phyloP scores from a whole-genome alignment of 2,797 vertebrate species.

The Brotula barbata region DNA sequence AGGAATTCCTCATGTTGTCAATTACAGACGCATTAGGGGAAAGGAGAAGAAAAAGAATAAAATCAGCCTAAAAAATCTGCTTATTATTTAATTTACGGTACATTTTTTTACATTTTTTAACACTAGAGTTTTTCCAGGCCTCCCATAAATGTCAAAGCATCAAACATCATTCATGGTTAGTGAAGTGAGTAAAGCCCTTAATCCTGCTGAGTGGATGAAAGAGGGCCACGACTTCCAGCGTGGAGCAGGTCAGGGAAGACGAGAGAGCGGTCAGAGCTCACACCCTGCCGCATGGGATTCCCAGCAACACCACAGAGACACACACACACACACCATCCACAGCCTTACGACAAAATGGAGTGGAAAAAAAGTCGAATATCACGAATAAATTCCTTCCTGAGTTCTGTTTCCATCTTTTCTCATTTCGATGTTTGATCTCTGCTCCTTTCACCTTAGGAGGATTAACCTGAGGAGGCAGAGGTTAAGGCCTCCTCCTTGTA shows the following conservation, averaged over 20 bases:
- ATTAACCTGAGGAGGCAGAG: slow-evolving; percentile 54
- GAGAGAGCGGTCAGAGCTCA: slow-evolving; percentile 23
- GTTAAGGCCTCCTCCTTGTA: slow-evolving; percentile 56
- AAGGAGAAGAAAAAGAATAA: too few species aligned
- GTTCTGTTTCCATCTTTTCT: slow-evolving; percentile 33
- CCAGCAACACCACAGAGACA: slow-evolving; percentile 15
- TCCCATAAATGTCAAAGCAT: slow-evolving; percentile 27
- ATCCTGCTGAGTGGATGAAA: slow-evolving; percentile 61
- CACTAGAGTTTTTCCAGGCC: too few species aligned
- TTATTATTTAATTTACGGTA: too few species aligned
- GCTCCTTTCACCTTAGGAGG: slow-evolving; percentile 37
- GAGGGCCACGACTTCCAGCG: slow-evolving; percentile 35
- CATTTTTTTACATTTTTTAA: too few species aligned
- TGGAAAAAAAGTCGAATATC: background rate
- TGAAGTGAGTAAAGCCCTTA: slow-evolving; percentile 57
- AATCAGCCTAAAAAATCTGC: too few species aligned
- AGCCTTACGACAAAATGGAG: background rate
- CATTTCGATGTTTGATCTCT: slow-evolving; percentile 36
- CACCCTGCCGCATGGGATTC: slow-evolving; percentile 24
- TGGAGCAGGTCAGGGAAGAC: slow-evolving; percentile 49
- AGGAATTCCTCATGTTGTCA: too few species aligned
- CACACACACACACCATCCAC: background rate
- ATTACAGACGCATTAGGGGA: too few species aligned
- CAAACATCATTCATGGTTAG: slow-evolving; percentile 47
- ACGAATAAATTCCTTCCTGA: too few species aligned